Evolutionary conservation across 2,888 invertebrate genomes (phyloP), one percentile per base, ranked within the genome.

Genomic region (Eilema sororculum): DNA sequence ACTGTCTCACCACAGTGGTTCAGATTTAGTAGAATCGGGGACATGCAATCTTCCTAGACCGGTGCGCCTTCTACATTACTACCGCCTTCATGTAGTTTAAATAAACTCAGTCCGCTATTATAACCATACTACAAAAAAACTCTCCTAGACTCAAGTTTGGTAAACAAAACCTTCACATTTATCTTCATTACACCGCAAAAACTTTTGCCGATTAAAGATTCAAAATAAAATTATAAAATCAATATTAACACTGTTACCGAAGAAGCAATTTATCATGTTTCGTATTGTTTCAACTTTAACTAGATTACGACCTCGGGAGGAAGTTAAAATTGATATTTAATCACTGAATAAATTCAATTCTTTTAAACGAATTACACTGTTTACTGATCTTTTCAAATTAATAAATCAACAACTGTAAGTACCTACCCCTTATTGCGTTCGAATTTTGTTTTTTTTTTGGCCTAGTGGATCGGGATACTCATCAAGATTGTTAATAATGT

Each of bases 141-240:
- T 24, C 1, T 28, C 24, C 58, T 30, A 30, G 30, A 30, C n/a
- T 30, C 3, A 33, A 22, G 6, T 30, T 60, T 60, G 13, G 58
- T 60, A 33, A 60, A 60, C 20, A 60, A 60, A 60, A 30, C n/a
- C 60, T 61, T 68, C 68, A 70, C 52, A 74, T 65, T 64, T 59
- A 37, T 30, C 69, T 10, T 33, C 68, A 72, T 57, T 41, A 62
- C 33, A 24, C 37, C 13, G n/a, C 62, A 61, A 52, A 37, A 58
- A 56, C n/a, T 61, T 61, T 30, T 68, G 13, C 22, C 28, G n/a
- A 76, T 58, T 58, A 58, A 58, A 58, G 58, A 28, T 28, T 1
- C 4, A 25, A 58, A 25, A 25, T 58, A 25, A 58, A 58, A 25
- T 25, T 58, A 58, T 13, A 58, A 16, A 58, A 58, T 58, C 58